Percentiles rank a stretch among this genome's conserved stretches.
Evolutionary conservation across 2,797 vertebrate genomes (phyloP).

Genomic region (Urocyon cinereoargenteus): DNA sequence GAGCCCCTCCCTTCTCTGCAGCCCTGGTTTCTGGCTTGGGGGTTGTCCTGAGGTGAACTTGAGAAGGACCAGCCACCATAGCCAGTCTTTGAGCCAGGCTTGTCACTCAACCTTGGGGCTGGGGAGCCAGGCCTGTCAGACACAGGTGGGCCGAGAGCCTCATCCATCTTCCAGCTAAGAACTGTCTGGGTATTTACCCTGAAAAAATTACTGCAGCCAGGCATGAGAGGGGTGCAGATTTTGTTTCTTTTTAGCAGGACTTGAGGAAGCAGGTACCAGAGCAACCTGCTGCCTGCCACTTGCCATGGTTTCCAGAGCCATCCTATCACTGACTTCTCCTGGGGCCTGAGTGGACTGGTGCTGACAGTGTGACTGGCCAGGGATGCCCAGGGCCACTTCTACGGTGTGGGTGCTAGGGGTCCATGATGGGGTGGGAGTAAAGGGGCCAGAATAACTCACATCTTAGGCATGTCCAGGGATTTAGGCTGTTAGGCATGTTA

Average conservation of each 20-base stretch:
- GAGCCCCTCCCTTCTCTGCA: not conserved
- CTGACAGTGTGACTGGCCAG: conserved; percentile 87
- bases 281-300: not conserved
- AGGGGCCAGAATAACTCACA: not conserved
- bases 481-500: not conserved
- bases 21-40: not conserved
- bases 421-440: not conserved
- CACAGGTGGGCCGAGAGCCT: not conserved
- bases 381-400: conserved; percentile 88
- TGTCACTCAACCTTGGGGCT: not conserved
- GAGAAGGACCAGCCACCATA: not conserved
- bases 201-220: not conserved
- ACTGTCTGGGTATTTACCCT: not conserved
- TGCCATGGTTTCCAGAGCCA: conserved; percentile 85
- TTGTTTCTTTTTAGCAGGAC: conserved; percentile 67
- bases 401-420: conserved; percentile 82
- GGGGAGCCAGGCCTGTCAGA: not conserved
- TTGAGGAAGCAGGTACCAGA: not conserved
- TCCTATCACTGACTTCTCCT: conserved; percentile 89
- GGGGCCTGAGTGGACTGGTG: conserved; percentile 87
- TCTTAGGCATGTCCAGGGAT: conserved; percentile 11
- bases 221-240: not conserved
- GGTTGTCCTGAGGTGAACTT: not conserved
- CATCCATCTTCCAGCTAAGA: not conserved
- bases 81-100: not conserved